Evolutionary conservation across 2,888 invertebrate genomes (phyloP), one percentile per base, ranked within the genome.

Genomic region (Gasteruption jaculator): DNA sequence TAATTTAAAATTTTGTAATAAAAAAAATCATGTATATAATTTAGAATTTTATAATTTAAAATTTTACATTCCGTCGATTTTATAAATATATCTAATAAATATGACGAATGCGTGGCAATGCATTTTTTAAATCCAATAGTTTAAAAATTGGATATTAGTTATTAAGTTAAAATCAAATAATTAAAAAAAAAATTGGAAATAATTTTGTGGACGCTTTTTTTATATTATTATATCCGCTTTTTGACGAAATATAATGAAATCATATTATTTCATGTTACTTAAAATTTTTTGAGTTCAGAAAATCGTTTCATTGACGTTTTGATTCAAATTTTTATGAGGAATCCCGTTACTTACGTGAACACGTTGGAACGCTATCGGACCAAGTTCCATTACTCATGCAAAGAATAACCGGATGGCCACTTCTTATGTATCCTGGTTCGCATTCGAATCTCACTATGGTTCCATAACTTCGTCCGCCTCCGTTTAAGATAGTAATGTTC

Each of bases 341-440:
- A n/a, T n/a, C n/a, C n/a, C n/a, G n/a, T n/a, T n/a, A 70, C 76
- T 74, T 76, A 74, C 91, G 81, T 22, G 88, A 80, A 70, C 93
- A 93, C 4, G 83, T 82, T 1, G 93, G 93, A 4, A 92, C 90
- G 53, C 87, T 83, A 44, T 90, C 91, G 45, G 92, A 92, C 93
- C 93, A 94, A 7, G 92, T 91, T 36, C 93, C 93, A 62, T 93
- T 92, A 62, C 91, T 92, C 91, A 92, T 92, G 68, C 93, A 94
- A 24, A 91, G 80, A 27, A 93, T 80, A 3, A 92, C 92, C 11
- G 93, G 93, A 63, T 88, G 86, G 20, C 93, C 93, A 53, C 81
- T 83, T 52, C 93, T 79, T 40, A 89, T 83, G 62, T 91, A 93
- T 3, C 93, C 93, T 5, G 91, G 84, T 61, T 92, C 91, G 62